These are phyloP conservation scores for Petaurus breviceps DNA, from an alignment of 2,113 vertebrate species.

Conservation along the genomic window DNA sequence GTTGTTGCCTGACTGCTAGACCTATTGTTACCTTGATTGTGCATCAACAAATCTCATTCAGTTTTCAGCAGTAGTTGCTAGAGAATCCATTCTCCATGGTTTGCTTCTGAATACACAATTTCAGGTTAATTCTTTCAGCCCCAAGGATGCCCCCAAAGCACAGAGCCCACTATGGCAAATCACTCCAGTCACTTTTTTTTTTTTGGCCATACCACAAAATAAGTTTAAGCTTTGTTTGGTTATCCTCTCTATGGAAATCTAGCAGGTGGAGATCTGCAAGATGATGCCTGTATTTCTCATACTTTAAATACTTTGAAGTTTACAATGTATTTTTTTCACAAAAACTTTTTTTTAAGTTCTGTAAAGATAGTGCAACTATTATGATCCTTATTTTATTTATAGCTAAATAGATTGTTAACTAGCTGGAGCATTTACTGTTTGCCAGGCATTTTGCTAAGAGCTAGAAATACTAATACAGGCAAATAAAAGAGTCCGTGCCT, in stretches of 20 bases:
- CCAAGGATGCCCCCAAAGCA: neutral
- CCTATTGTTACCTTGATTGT: neutral
- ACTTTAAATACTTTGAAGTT: neutral
- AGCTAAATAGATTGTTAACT: too few species aligned
- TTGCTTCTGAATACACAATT: neutral
- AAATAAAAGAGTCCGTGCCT: too few species aligned
- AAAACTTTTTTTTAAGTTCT: neutral
- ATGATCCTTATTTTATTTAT: too few species aligned
- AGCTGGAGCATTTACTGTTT: too few species aligned
- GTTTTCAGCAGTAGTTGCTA: neutral
- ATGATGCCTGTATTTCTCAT: neutral
- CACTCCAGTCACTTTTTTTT: neutral
- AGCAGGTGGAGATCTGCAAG: neutral
- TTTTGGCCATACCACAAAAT: neutral
- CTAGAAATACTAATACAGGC: too few species aligned
- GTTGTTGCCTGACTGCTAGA: neutral
- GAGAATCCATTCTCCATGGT: neutral
- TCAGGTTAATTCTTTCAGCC: neutral
- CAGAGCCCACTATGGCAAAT: neutral
- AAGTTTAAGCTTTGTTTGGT: neutral
- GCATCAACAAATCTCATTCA: neutral
- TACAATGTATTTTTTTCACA: neutral
- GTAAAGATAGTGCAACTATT: neutral
- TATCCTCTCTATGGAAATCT: neutral
- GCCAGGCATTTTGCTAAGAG: too few species aligned